phyloP scores from a whole-genome alignment of 2,888 invertebrate genomes.

The Tetragonisca angustula region DNA sequence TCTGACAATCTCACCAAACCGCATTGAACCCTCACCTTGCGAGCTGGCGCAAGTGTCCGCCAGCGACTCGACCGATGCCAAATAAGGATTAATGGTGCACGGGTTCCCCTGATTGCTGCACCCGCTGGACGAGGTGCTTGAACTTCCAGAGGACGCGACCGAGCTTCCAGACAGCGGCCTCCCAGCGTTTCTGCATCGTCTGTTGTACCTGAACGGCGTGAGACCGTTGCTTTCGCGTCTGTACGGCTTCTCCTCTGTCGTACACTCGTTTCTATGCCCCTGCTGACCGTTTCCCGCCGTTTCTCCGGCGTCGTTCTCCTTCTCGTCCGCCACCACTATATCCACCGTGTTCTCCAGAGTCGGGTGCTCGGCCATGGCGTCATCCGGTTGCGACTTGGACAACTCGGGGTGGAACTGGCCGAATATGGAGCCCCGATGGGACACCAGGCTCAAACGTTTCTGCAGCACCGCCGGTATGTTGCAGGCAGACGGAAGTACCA shows the following conservation, averaged over 20 bases:
- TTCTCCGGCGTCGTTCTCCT: constrained; percentile 24
- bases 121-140: constrained; percentile 82
- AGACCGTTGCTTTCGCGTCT: constrained; percentile 81
- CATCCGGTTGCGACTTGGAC: constrained; percentile 29
- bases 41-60: constrained; percentile 90
- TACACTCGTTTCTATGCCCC: constrained; percentile 28
- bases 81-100: constrained; percentile 90
- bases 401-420: constrained; percentile 69
- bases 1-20: background rate
- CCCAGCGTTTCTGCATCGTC: constrained; percentile 85
- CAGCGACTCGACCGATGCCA: constrained; percentile 94
- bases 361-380: constrained; percentile 36
- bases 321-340: constrained; percentile 28
- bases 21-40: constrained; percentile 76
- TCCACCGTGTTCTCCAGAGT: constrained; percentile 11
- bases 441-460: constrained; percentile 79
- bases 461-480: constrained; percentile 77
- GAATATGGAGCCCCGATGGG: constrained; percentile 78
- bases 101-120: constrained; percentile 86
- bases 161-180: constrained; percentile 91
- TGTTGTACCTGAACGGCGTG: constrained; percentile 83
- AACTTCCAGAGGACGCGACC: constrained; percentile 87
- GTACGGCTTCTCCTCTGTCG: constrained; percentile 80
- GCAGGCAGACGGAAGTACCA: constrained; percentile 72
- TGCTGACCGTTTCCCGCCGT: constrained; percentile 12